Conservation (phyloP, 2,797 vertebrate genomes). For the Eutrigla gurnardus region DNA sequence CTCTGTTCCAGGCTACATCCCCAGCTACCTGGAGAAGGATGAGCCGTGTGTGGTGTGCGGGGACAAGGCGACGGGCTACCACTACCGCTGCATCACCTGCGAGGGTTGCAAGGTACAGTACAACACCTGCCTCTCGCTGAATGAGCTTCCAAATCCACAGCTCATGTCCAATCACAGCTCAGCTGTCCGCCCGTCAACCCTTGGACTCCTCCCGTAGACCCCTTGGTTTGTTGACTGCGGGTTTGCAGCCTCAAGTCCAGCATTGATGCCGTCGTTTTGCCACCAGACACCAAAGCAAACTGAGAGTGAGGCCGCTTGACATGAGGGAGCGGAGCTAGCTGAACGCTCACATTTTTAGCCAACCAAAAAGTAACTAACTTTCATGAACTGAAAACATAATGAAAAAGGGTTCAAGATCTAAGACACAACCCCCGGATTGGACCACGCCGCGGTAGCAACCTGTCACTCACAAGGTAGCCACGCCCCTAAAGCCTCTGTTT, state of each 20-base stretch:
- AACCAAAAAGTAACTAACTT: background rate
- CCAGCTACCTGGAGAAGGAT: slow-evolving; percentile 99
- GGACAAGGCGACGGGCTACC: slow-evolving; percentile 97
- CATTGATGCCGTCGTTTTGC: background rate
- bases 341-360: background rate
- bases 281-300: background rate
- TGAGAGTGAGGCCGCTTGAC: background rate
- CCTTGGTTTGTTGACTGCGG: background rate
- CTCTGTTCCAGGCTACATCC: slow-evolving; percentile 92
- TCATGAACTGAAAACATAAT: background rate
- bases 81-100: slow-evolving; percentile 99
- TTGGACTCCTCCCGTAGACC: background rate
- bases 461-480: too few species aligned
- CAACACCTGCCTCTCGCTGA: background rate
- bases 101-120: slow-evolving; percentile 95
- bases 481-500: background rate
- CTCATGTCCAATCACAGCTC: background rate
- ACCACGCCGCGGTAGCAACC: too few species aligned
- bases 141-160: background rate
- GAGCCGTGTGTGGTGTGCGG: slow-evolving; percentile 98
- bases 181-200: background rate
- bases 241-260: background rate
- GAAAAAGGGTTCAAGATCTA: background rate
- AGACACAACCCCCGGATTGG: too few species aligned
- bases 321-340: background rate